A percentile compares a stretch with the other conserved stretches of the same genome.
Conservation (phyloP, 2,113 vertebrate genomes). For the Antidorcas marsupialis region DNA sequence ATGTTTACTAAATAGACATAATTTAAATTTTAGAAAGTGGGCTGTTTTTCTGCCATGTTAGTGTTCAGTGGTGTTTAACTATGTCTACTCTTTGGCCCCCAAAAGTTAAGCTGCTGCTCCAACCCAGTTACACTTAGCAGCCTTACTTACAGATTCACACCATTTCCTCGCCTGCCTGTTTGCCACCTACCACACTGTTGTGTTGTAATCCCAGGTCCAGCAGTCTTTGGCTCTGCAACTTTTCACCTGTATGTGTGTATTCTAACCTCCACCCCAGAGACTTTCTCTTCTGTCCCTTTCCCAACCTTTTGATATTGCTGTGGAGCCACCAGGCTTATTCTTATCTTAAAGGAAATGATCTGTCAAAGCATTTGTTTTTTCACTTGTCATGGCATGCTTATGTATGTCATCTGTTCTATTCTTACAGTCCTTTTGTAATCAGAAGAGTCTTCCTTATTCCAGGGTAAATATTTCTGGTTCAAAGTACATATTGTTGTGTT, state of each 20-base stretch:
- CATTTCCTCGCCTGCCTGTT: not conserved
- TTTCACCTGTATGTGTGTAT: not conserved
- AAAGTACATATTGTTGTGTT: slow-evolving; percentile 20
- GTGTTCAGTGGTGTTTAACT: not conserved
- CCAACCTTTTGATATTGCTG: not conserved
- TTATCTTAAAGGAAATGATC: slow-evolving; percentile 9
- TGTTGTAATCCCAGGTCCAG: not conserved
- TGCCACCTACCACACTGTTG: not conserved
- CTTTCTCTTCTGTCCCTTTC: not conserved
- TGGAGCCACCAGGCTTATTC: not conserved
- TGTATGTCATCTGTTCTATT: not conserved
- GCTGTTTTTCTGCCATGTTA: not conserved
- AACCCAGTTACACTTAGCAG: not conserved
- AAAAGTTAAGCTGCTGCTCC: not conserved
- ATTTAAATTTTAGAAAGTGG: not conserved
- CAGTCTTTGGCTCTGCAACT: not conserved
- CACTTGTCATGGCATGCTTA: not conserved
- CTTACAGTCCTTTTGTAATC: not conserved
- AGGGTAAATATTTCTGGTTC: not conserved
- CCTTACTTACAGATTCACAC: not conserved
- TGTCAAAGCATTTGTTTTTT: not conserved
- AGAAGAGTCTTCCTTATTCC: not conserved
- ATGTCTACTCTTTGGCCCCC: not conserved
- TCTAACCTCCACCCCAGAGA: not conserved
- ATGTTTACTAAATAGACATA: not conserved